Percentiles rank a stretch among this genome's conserved stretches.
phyloP scores from a whole-genome alignment of 2,797 vertebrate genomes.

The Lerista edwardsae region DNA sequence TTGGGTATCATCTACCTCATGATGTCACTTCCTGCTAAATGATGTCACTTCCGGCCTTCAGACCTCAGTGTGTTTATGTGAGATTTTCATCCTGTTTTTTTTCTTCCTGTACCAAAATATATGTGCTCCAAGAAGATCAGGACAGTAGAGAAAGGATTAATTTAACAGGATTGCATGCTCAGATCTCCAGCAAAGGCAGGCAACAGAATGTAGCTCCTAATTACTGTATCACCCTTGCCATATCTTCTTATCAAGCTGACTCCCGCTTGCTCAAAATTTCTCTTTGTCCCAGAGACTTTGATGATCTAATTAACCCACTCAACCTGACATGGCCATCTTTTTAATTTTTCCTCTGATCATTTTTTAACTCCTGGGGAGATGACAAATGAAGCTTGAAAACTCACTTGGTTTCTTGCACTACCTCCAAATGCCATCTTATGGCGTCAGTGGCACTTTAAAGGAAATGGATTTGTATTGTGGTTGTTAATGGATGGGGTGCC shows the following conservation, averaged over 20 bases:
- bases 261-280: conserved; percentile 7
- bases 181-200: background rate
- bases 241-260: conserved; percentile 16
- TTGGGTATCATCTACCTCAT: too few species aligned
- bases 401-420: background rate
- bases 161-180: background rate
- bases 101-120: background rate
- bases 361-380: background rate
- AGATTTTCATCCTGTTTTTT: background rate
- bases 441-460: background rate
- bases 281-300: conserved; percentile 11
- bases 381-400: background rate
- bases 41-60: too few species aligned
- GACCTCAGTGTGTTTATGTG: background rate
- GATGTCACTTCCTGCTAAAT: too few species aligned
- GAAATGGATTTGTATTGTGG: background rate
- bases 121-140: background rate
- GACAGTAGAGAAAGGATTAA: conserved; percentile 3
- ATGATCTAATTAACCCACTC: conserved; percentile 32
- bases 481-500: background rate
- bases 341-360: background rate
- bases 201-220: conserved; percentile 16
- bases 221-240: conserved; percentile 11
- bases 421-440: background rate
- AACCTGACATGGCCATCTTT: background rate